Evolutionary conservation across 1,140 invertebrate species (phyloP), one percentile per base, ranked within the genome.

Genomic region (Atopsyche davidsoni): DNA sequence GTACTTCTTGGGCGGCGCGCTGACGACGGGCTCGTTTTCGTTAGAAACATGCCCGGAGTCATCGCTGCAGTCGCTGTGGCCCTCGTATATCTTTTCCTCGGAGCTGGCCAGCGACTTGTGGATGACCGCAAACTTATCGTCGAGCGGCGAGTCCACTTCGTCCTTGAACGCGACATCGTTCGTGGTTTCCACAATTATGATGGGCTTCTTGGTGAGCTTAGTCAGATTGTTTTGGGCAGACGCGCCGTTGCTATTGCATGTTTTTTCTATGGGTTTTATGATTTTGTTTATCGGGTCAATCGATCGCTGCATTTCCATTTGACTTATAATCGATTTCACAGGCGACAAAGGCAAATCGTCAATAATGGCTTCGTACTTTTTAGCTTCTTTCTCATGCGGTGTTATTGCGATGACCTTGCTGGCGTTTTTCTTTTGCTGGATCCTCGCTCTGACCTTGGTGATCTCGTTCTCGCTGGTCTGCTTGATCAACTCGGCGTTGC

Each of bases 41-140:
- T 85, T 86, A 32, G 83, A 86, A 45, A 85, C 85, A 66, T 87
- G 83, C 35, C 84, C 84, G 18, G 83, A 86, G 64, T 87, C 84
- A 60, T 87, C 84, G 25, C 83, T 86, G 55, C 79, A 82, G 56
- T 74, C 72, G 6, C 70, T 73, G 53, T 72, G 67, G 19, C 67
- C 66, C 57, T 73, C 72, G 21, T 70, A 73, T 62, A 70, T 70
- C 62, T 74, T 74, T 55, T 70, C 69, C 22, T 70, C 68, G 6
- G 58, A 52, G 39, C 65, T 58, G 32, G 58, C 52, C 28, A 68
- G 59, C 54, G 69, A 69, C 44, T 67, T 63, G 9, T 58, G 44
- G 11, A 25, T 65, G 62, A 14, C 59, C 13, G 42, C 56, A 62
- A 72, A 44, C 60, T 66, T 60, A 63, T 46, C 66, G 9, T 54